phyloP scores from a whole-genome alignment of 2,888 invertebrate genomes.

The Smittia sp. region DNA sequence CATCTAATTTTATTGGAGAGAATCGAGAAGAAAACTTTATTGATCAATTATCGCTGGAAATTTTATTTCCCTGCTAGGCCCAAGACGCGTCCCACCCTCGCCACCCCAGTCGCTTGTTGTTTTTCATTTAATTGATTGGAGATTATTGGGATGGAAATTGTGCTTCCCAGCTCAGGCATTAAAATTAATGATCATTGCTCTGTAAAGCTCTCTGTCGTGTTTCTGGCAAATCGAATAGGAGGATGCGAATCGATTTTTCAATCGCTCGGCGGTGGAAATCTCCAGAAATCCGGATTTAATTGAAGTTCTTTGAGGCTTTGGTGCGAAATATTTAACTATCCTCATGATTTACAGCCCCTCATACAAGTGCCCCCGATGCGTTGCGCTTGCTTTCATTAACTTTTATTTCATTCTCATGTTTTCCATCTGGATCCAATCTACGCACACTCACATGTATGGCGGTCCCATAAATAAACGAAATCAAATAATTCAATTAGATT shows the following conservation, averaged over 20 bases:
- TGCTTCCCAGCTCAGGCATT: constrained; percentile 14
- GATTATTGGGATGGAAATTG: constrained; percentile 34
- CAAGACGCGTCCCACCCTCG: neutral
- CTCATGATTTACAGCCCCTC: neutral
- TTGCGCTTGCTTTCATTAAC: neutral
- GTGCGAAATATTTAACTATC: constrained; percentile 18
- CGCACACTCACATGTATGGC: neutral
- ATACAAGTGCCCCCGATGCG: neutral
- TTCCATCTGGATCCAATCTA: constrained; percentile 8
- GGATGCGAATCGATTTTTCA: neutral
- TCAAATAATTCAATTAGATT: constrained; percentile 37
- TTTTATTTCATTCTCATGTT: constrained; percentile 9
- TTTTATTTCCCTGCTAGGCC: neutral
- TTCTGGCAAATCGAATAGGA: neutral
- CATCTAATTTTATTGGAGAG: neutral
- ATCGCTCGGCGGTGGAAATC: no score
- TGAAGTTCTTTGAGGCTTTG: neutral
- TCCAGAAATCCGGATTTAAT: no score
- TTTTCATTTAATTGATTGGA: constrained; percentile 36
- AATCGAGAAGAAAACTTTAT: constrained; percentile 19
- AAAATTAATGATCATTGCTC: constrained; percentile 33
- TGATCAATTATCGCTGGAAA: constrained; percentile 34
- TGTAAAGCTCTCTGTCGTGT: constrained; percentile 3
- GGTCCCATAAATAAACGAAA: constrained; percentile 31
- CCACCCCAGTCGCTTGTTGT: neutral